Conservation (phyloP, 2,888 invertebrate genomes). For the Pollenia angustigena region DNA sequence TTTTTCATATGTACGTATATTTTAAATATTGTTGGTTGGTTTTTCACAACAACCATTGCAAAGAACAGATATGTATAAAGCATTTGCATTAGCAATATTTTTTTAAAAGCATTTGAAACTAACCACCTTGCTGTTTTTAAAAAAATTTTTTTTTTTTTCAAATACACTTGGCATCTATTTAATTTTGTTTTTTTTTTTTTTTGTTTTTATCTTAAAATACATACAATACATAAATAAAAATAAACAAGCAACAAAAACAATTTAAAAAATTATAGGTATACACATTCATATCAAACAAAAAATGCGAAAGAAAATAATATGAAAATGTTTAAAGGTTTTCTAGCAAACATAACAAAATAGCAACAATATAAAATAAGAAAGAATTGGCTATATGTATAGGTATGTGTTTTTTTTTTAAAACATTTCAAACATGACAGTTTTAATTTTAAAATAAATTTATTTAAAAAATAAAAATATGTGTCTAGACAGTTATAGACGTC, state of each 20-base stretch:
- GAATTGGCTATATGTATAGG: background rate
- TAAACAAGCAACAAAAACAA: background rate
- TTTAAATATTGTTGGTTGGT: too few species aligned
- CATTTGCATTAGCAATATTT: background rate
- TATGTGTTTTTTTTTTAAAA: conserved; percentile 33
- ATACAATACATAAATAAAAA: background rate
- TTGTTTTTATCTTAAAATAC: conserved; percentile 19
- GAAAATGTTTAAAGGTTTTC: conserved; percentile 49
- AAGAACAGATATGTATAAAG: too few species aligned
- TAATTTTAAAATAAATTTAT: conserved; percentile 55
- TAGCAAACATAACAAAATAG: conserved; percentile 36
- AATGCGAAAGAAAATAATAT: conserved; percentile 24
- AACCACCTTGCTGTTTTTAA: conserved; percentile 41
- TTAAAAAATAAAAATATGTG: conserved; percentile 55
- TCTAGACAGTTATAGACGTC: conserved; percentile 70
- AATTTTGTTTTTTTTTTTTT: conserved; percentile 34
- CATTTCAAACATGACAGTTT: conserved; percentile 68
- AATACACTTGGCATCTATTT: conserved; percentile 50
- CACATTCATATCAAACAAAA: background rate
- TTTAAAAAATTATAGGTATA: conserved; percentile 3
- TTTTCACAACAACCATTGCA: too few species aligned
- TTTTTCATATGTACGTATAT: too few species aligned
- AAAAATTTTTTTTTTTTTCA: conserved; percentile 15
- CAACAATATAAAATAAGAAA: conserved; percentile 8
- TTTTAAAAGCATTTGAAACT: conserved; percentile 25